Evolutionary conservation across 2,113 vertebrate species (phyloP).

Genomic region (Elanoides forficatus): DNA sequence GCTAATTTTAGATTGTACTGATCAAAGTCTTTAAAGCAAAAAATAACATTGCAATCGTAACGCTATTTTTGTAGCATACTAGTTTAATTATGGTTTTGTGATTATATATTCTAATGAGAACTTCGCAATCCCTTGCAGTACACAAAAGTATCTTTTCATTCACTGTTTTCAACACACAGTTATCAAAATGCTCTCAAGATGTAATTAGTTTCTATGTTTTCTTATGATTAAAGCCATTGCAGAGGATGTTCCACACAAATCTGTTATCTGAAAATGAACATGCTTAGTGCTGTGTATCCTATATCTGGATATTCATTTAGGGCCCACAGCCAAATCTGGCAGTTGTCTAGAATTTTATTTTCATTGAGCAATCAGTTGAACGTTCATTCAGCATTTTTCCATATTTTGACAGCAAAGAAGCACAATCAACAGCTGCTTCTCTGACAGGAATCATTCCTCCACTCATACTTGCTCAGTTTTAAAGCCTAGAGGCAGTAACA

Average conservation of each 20-base stretch:
- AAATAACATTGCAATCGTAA: background rate
- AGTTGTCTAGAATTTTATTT: slow-evolving; percentile 46
- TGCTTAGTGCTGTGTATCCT: slow-evolving; percentile 10
- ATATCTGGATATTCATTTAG: slow-evolving; percentile 40
- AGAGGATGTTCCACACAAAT: slow-evolving; percentile 37
- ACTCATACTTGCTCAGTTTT: background rate
- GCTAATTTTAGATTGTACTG: background rate
- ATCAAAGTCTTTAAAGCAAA: background rate
- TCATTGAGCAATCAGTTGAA: slow-evolving; percentile 43
- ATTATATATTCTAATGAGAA: background rate
- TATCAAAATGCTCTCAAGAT: slow-evolving; percentile 32
- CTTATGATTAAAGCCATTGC: slow-evolving; percentile 34
- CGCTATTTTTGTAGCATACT: background rate
- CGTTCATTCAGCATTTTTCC: slow-evolving; percentile 27
- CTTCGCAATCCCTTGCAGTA: background rate
- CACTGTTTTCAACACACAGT: slow-evolving; percentile 38
- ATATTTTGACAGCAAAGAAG: slow-evolving; percentile 25
- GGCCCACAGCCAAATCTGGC: slow-evolving; percentile 42
- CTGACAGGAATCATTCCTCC: background rate
- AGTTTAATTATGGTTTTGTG: slow-evolving; percentile 18
- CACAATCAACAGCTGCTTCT: slow-evolving; percentile 40
- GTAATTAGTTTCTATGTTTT: slow-evolving; percentile 55
- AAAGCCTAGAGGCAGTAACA: background rate
- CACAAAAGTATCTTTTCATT: background rate
- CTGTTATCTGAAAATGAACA: background rate